Base-by-base conservation (phyloP, 2,113 vertebrate species). In the Recurvirostra avosetta region DNA sequence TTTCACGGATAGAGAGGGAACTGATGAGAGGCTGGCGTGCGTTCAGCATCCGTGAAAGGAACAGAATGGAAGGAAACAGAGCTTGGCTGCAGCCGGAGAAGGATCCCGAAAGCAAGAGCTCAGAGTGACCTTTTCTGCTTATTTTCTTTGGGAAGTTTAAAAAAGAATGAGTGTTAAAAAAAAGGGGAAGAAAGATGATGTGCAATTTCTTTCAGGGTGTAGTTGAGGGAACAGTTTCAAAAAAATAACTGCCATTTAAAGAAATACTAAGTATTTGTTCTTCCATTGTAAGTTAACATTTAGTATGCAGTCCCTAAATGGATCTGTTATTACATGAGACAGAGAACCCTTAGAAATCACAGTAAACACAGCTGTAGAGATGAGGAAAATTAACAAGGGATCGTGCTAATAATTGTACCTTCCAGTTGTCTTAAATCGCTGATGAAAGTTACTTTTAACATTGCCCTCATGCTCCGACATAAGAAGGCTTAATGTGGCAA, bases 331-430 rank as follows among this genome's bases (percentile, higher is more conserved):
- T 90, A 88, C 47, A 92, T 86, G 95, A 97, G 63, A 95, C 86
- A 93, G 83, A 93, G 55, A 86, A 63, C 59, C 36, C 74, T 87
- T 88, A 88, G 87, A 95, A 94, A 94, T 78, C 77, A 65, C 81
- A 58, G 84, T 86, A 95, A 94, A 92, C 91, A 94, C 93, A 96
- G 93, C 94, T 97, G 91, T 73, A 79, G 80, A 77, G 47, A 96
- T 92, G 55, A 92, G 36, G 56, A 86, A 92, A 84, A 90, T 63
- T 34, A 91, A 81, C 56, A 78, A 95, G 79, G 36, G 56, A 19
- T 78, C 40, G 1, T 49, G 47, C 86, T 89, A 94, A 73, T 96
- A 87, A 87, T 94, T 89, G 47, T 96, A 87, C 73, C 83, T 95
- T 95, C 34, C 34, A 65, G 47, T 94, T 95, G 47, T 87, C 72